Conservation (phyloP, 53 echinoderm and acorn worm genomes). For the Astropecten irregularis region DNA sequence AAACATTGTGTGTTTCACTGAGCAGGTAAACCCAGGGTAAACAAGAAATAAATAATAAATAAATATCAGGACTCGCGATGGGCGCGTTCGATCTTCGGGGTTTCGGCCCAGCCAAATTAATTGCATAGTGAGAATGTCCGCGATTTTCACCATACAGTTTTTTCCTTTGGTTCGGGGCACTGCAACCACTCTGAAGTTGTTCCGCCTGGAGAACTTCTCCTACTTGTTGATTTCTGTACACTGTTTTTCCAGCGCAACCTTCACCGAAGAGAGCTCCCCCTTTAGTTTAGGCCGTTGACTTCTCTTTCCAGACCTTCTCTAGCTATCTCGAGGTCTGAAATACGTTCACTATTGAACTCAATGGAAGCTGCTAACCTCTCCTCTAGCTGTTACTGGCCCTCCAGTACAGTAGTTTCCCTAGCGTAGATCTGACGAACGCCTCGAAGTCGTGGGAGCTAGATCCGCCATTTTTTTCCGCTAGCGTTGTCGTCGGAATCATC, state of each 20-base stretch:
- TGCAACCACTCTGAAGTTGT: no score
- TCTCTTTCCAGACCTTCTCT: neutral
- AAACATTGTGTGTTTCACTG: no score
- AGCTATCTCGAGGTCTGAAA: neutral
- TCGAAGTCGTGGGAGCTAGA: constrained; percentile 16
- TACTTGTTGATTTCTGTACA: constrained; percentile 5
- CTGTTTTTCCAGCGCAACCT: neutral
- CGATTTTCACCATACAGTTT: no score
- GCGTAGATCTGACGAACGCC: neutral
- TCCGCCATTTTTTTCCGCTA: no score
- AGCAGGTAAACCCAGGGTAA: no score
- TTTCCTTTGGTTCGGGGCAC: no score
- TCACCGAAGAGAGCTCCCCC: neutral
- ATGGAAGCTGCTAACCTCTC: neutral
- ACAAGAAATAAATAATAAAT: no score
- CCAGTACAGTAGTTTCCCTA: neutral
- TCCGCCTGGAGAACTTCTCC: neutral
- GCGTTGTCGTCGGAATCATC: no score
- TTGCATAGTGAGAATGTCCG: no score
- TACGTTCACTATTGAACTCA: constrained; percentile 22
- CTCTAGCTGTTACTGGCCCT: constrained; percentile 1
- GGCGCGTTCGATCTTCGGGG: no score
- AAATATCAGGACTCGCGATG: no score
- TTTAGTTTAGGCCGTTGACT: neutral
- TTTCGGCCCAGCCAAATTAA: no score